A percentile compares a stretch with the other conserved stretches of the same genome.
These are phyloP conservation scores for Myoxocephalus aenaeus DNA, from an alignment of 2,797 vertebrate genomes.

Conservation along the genomic window DNA sequence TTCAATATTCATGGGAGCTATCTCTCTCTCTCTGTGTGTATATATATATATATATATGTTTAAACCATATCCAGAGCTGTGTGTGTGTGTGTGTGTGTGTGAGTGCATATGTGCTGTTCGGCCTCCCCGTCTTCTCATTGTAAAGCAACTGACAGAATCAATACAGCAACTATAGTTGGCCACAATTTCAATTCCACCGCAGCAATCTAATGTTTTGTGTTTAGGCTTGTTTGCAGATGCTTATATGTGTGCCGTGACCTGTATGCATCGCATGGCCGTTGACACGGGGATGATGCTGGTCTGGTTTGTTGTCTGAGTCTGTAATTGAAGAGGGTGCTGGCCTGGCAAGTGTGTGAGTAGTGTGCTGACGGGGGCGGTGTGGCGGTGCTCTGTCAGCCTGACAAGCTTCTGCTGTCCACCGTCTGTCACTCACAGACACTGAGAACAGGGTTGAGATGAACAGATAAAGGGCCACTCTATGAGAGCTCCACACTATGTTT, in stretches of 20 bases:
- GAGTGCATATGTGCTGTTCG: not conserved
- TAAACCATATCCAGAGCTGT: constrained; percentile 13
- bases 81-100: not conserved
- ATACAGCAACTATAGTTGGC: not conserved
- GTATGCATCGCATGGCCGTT: constrained; percentile 32
- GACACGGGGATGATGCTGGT: constrained; percentile 32
- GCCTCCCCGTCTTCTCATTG: not conserved
- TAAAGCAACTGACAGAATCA: constrained; percentile 25
- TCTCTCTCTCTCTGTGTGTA: not conserved
- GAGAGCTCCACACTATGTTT: constrained; percentile 10
- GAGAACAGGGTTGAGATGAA: constrained; percentile 31
- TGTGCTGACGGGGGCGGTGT: constrained; percentile 35
- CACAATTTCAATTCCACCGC: constrained; percentile 14
- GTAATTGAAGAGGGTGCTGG: constrained; percentile 67
- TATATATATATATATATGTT: constrained; percentile 5
- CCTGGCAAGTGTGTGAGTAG: constrained; percentile 44
- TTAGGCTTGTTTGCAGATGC: constrained; percentile 19
- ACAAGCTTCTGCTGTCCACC: constrained; percentile 69
- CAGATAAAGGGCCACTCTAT: constrained; percentile 29
- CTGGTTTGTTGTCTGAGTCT: constrained; percentile 59
- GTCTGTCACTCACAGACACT: constrained; percentile 70
- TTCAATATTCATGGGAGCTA: constrained; percentile 80
- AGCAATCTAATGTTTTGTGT: constrained; percentile 34
- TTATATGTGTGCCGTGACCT: constrained; percentile 17
- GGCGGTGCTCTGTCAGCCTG: constrained; percentile 66